These are phyloP conservation scores for Eupeodes latifasciatus DNA, from an alignment of 2,888 invertebrate species.

Conservation along the genomic window DNA sequence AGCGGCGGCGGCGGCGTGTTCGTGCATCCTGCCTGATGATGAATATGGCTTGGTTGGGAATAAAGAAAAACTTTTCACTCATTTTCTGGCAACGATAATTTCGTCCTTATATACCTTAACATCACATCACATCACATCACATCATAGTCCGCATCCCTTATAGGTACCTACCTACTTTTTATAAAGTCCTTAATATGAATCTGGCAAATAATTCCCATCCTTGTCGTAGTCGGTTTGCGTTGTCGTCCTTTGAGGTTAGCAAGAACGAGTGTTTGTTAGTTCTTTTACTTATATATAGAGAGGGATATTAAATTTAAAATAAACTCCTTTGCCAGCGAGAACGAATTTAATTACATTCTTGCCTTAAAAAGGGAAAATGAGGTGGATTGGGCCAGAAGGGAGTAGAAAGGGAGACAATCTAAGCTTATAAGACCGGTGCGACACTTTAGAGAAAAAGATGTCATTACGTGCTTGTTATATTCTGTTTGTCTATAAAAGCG, in stretches of 20 bases:
- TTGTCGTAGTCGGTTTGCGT: slow-evolving; percentile 5
- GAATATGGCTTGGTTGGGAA: background rate
- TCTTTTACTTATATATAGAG: background rate
- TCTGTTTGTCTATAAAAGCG: slow-evolving; percentile 32
- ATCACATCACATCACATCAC: background rate
- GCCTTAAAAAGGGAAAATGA: background rate
- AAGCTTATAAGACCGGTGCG: slow-evolving; percentile 20
- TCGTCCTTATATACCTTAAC: background rate
- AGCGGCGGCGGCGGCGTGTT: background rate
- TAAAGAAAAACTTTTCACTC: slow-evolving; percentile 15
- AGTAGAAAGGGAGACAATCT: background rate
- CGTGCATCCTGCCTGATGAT: slow-evolving; percentile 16
- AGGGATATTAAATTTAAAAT: slow-evolving; percentile 37
- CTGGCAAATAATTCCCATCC: slow-evolving; percentile 22
- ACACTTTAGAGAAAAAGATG: slow-evolving; percentile 40
- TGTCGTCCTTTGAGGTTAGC: background rate
- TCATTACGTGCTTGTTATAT: slow-evolving; percentile 55
- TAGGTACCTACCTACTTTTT: background rate
- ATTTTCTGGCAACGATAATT: slow-evolving; percentile 22
- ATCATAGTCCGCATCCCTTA: background rate
- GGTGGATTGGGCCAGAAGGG: too few species aligned
- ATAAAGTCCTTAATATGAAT: slow-evolving; percentile 28
- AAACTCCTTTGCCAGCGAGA: slow-evolving; percentile 54
- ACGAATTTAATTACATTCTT: slow-evolving; percentile 72
- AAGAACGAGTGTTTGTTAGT: slow-evolving; percentile 14